These are phyloP conservation scores for Pristionchus fissidentatus DNA, from an alignment of 2,888 invertebrate species.

Conservation along the genomic window DNA sequence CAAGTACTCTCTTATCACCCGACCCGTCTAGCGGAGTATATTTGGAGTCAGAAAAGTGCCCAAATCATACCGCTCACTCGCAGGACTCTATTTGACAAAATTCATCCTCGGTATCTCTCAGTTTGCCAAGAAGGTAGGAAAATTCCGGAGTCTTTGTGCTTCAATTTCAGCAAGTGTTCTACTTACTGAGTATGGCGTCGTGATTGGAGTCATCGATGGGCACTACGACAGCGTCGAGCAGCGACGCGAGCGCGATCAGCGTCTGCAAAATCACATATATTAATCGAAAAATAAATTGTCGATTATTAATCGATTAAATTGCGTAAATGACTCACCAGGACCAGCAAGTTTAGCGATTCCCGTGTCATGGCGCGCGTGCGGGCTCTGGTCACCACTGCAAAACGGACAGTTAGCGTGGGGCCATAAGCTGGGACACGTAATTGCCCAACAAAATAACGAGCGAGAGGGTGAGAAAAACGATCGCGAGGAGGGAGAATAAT, in stretches of 20 bases:
- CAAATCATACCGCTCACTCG: neutral
- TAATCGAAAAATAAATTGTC: neutral
- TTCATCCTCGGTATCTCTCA: too few species aligned
- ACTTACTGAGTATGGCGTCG: constrained; percentile 58
- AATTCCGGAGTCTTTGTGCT: too few species aligned
- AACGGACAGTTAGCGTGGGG: neutral
- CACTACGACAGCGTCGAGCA: constrained; percentile 54
- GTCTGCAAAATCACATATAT: neutral
- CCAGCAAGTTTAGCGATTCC: constrained; percentile 17
- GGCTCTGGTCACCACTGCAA: constrained; percentile 30
- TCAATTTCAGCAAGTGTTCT: too few species aligned
- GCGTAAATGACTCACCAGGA: neutral
- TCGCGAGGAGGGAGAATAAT: too few species aligned
- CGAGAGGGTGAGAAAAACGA: too few species aligned
- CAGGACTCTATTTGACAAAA: too few species aligned
- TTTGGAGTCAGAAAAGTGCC: neutral
- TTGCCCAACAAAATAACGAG: too few species aligned
- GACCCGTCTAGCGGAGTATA: neutral
- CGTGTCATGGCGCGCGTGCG: constrained; percentile 31
- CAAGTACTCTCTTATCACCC: too few species aligned
- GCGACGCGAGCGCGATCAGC: neutral
- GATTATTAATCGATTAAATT: neutral
- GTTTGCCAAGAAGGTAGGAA: too few species aligned
- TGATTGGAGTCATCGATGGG: constrained; percentile 55
- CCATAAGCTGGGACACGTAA: neutral